A percentile compares a stretch with the other conserved stretches of the same genome.
phyloP scores from a whole-genome alignment of 2,797 vertebrate genomes.

The Mormyrops boulengeri region DNA sequence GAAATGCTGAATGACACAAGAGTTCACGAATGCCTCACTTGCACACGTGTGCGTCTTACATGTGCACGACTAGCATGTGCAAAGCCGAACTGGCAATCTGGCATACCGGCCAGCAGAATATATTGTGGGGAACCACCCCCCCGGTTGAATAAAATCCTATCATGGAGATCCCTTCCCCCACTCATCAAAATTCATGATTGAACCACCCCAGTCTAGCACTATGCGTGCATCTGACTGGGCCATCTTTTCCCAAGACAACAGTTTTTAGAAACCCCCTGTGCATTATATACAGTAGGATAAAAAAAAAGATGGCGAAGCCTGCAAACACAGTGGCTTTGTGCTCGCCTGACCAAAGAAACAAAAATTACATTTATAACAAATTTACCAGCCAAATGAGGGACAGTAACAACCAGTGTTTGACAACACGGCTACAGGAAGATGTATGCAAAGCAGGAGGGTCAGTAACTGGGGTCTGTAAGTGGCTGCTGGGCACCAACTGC shows the following conservation, averaged over 20 bases:
- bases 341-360: not conserved
- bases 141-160: not conserved
- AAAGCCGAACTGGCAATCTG: not conserved
- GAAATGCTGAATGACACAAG: not conserved
- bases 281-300: not conserved
- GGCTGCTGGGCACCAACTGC: not conserved
- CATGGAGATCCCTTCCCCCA: not conserved
- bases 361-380: slow-evolving; percentile 33
- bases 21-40: not conserved
- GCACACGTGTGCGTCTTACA: not conserved
- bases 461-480: not conserved
- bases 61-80: not conserved
- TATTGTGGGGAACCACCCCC: not conserved
- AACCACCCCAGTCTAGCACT: not conserved
- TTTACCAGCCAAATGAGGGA: slow-evolving; percentile 62
- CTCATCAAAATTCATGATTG: not conserved
- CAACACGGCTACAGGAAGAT: slow-evolving; percentile 31
- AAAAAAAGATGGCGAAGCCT: not conserved
- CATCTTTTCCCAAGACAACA: not conserved
- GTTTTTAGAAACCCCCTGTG: not conserved
- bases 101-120: not conserved
- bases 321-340: not conserved
- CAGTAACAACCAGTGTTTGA: slow-evolving; percentile 26
- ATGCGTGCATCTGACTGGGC: not conserved
- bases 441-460: slow-evolving; percentile 51